These are phyloP conservation scores for Myotis planiceps DNA, from an alignment of 2,797 vertebrate genomes.

Conservation along the genomic window DNA sequence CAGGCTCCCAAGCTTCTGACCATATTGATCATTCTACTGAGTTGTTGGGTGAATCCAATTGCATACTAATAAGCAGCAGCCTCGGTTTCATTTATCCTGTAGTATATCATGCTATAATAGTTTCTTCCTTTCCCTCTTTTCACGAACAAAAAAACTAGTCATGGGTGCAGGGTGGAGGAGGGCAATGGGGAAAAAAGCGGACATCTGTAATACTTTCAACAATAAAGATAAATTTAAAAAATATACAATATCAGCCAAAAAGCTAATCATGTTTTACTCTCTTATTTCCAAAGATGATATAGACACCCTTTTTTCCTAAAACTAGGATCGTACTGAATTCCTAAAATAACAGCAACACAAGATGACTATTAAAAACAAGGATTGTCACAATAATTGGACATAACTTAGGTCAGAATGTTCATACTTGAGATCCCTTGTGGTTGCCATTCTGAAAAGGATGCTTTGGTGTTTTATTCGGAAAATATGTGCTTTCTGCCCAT, in stretches of 20 bases:
- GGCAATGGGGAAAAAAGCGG: too few species aligned
- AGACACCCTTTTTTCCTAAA: not conserved
- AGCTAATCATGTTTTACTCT: not conserved
- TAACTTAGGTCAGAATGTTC: not conserved
- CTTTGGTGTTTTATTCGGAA: conserved; percentile 16
- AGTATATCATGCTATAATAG: not conserved
- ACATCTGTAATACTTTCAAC: too few species aligned
- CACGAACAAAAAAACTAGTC: not conserved
- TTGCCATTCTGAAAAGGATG: not conserved
- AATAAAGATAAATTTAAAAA: too few species aligned
- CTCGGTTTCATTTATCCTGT: not conserved
- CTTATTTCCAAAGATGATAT: not conserved
- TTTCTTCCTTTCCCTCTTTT: not conserved
- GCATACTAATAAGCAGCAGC: not conserved
- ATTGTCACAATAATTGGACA: not conserved
- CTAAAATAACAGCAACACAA: conserved; percentile 12
- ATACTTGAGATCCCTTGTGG: not conserved
- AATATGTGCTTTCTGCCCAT: not conserved
- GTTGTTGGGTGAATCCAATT: not conserved
- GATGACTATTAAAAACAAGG: conserved; percentile 2
- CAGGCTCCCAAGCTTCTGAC: not conserved
- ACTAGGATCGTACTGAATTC: not conserved
- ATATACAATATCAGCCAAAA: not conserved
- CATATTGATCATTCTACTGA: not conserved
- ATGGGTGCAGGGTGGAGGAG: too few species aligned